phyloP scores from a whole-genome alignment of 2,113 vertebrate genomes.

The Geococcyx californianus region DNA sequence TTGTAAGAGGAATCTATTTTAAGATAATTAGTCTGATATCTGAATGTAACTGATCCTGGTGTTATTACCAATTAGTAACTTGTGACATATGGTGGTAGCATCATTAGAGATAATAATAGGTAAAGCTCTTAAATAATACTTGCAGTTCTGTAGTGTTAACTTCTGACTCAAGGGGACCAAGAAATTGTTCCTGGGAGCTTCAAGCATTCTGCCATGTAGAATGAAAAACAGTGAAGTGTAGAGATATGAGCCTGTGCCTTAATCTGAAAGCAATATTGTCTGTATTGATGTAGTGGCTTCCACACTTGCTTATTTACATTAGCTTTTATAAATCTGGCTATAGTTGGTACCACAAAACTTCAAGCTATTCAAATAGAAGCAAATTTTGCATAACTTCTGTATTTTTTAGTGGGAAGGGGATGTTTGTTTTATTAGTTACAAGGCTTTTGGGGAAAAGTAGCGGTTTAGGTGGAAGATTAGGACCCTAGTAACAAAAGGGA shows the following conservation, averaged over 20 bases:
- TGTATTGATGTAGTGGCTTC: neutral
- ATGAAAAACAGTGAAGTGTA: neutral
- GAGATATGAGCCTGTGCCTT: neutral
- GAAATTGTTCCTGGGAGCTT: neutral
- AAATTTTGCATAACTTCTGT: neutral
- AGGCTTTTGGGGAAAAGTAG: neutral
- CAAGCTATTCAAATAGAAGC: neutral
- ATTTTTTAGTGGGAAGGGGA: neutral
- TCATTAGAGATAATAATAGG: neutral
- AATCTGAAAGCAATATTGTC: neutral
- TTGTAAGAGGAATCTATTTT: neutral
- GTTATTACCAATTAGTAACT: neutral
- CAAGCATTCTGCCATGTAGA: neutral
- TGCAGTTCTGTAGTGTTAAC: neutral
- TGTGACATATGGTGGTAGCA: neutral
- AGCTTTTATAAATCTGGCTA: neutral
- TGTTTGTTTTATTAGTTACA: neutral
- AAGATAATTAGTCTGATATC: neutral
- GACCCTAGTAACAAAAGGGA: neutral
- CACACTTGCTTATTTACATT: neutral
- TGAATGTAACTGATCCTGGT: neutral
- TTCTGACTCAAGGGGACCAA: neutral
- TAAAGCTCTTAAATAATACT: neutral
- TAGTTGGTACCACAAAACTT: neutral
- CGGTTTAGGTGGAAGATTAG: neutral